Base-by-base conservation (phyloP, 2,888 invertebrate genomes). In the Macrophya annulata region DNA sequence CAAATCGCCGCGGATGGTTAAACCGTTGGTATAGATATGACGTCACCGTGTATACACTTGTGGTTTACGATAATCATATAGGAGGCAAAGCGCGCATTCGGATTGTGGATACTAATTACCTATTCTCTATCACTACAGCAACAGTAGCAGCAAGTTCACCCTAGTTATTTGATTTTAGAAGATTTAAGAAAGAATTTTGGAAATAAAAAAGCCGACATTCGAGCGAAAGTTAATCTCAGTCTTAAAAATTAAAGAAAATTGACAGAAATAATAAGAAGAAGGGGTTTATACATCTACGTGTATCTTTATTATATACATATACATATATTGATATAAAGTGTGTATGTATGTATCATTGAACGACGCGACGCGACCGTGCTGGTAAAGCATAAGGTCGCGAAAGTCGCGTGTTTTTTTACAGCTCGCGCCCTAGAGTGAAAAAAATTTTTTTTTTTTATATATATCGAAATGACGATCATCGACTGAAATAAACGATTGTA, bases 1-100 rank as follows among this genome's bases (percentile, higher is more conserved):
- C 37, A 37, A 68, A 68, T 68, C 68, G 4, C 37, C 68, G 68
- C 68, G 68, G 68, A 68, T 68, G 68, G 68, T 17, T 4, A 68
- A 68, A 68, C 25, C 37, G 68, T 0, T 12, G 31, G 6, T 25
- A 31, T 15, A 15, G 48, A 48, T 12, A 48, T 68, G 68, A 68
- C 37, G 37, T 68, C 68, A 68, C 68, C 68, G 37, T 31, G 31
- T 68, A 15, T 37, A 51, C n/a, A 12, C 37, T 4, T 6, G 68
- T 37, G 68, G 68, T 68, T 68, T 68, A 68, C 68, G 68, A n/a
- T n/a, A n/a, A n/a, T n/a, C n/a, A n/a, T n/a, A n/a, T n/a, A n/a
- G n/a, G n/a, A n/a, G n/a, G n/a, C n/a, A n/a, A n/a, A n/a, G n/a
- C n/a, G n/a, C n/a, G n/a, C n/a, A n/a, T n/a, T n/a, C n/a, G n/a